Evolutionary conservation across 2,797 vertebrate genomes (phyloP).

Genomic region (Thaleichthys pacificus): DNA sequence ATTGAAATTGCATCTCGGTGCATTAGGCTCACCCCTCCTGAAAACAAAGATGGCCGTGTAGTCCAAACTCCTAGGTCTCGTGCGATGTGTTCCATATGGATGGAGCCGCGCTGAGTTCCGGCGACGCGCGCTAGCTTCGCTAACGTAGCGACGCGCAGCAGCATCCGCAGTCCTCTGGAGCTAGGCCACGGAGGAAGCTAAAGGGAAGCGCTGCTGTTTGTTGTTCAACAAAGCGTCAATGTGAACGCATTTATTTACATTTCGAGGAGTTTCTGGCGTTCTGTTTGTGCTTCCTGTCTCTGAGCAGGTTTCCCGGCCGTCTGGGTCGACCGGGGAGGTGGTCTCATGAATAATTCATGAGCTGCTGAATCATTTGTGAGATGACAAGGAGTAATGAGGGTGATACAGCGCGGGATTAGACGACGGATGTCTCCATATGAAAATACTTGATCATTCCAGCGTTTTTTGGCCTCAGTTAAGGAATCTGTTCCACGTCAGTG

Average conservation of each 20-base stretch:
- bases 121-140: no score
- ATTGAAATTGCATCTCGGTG: neutral
- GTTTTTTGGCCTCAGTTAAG: slow-evolving; percentile 27
- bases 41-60: no score
- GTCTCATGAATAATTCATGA: slow-evolving; percentile 59
- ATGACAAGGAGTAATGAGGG: slow-evolving; percentile 62
- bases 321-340: no score
- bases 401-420: slow-evolving; percentile 32
- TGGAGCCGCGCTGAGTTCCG: no score
- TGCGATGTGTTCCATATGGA: no score
- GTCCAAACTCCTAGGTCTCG: no score
- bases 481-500: slow-evolving; percentile 9
- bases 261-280: neutral
- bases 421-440: slow-evolving; percentile 47
- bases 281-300: slow-evolving; percentile 26
- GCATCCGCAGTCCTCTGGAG: no score
- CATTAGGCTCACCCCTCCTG: no score
- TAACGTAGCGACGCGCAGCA: no score
- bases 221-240: slow-evolving; percentile 43
- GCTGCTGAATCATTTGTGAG: slow-evolving; percentile 62
- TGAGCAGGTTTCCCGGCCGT: slow-evolving; percentile 10
- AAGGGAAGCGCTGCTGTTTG: slow-evolving; percentile 22
- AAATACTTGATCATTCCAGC: slow-evolving; percentile 26
- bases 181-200: neutral
- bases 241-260: slow-evolving; percentile 4